Conservation (phyloP, 2,888 invertebrate genomes). For the Oegoconia quadripuncta region DNA sequence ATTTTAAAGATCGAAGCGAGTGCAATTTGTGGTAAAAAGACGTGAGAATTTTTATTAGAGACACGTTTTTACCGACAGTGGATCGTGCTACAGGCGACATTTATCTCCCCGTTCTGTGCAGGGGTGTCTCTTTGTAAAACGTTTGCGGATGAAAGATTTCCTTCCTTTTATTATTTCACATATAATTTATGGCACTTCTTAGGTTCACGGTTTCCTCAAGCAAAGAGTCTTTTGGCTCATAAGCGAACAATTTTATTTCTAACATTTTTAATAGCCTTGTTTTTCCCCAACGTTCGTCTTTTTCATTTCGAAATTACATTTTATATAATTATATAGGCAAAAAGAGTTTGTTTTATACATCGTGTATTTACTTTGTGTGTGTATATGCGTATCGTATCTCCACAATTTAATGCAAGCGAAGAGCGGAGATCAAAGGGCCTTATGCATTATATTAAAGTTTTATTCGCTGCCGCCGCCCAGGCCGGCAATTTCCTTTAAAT, state of each 20-base stretch:
- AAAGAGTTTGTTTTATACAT: slow-evolving; percentile 10
- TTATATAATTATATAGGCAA: background rate
- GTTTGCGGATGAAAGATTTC: slow-evolving; percentile 66
- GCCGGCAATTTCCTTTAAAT: slow-evolving; percentile 76
- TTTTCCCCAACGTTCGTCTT: background rate
- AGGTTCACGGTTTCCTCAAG: slow-evolving; percentile 38
- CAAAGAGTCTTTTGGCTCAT: slow-evolving; percentile 42
- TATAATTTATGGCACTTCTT: slow-evolving; percentile 67
- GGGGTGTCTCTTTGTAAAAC: slow-evolving; percentile 64
- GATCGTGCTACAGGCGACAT: slow-evolving; percentile 63
- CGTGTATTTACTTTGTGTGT: slow-evolving; percentile 27
- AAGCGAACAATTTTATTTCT: slow-evolving; percentile 38
- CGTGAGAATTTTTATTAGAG: slow-evolving; percentile 50
- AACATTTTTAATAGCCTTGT: slow-evolving; percentile 11
- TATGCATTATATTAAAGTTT: slow-evolving; percentile 78
- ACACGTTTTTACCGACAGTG: slow-evolving; percentile 54
- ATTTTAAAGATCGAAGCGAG: slow-evolving; percentile 5
- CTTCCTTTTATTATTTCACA: slow-evolving; percentile 68
- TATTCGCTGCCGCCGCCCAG: slow-evolving; percentile 63
- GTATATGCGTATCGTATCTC: slow-evolving; percentile 49
- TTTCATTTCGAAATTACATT: slow-evolving; percentile 4
- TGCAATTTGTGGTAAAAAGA: slow-evolving; percentile 27
- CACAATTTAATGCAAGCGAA: slow-evolving; percentile 64
- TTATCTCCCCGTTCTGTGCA: slow-evolving; percentile 50
- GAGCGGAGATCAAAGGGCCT: slow-evolving; percentile 74